Percentiles rank a stretch among this genome's conserved stretches.
Conservation (phyloP, 2,888 invertebrate species). For the Petrolisthes cinctipes region DNA sequence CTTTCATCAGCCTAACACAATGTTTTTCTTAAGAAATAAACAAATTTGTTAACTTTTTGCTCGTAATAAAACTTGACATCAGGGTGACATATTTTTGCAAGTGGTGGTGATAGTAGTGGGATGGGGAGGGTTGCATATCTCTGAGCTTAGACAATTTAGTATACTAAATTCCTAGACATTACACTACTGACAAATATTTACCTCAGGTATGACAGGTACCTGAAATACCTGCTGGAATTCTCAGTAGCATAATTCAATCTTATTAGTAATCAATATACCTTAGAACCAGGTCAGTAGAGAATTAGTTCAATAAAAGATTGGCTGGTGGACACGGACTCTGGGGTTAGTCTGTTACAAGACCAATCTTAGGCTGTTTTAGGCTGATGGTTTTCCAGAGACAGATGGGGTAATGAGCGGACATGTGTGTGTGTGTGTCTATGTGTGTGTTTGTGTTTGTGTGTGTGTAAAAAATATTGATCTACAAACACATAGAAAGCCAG, state of each 20-base stretch:
- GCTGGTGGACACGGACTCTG: background rate
- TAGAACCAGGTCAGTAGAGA: background rate
- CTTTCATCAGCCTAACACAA: constrained; percentile 13
- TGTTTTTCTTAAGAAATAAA: background rate
- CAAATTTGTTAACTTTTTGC: background rate
- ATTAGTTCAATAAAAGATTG: background rate
- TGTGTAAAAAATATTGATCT: constrained; percentile 5
- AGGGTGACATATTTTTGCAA: background rate
- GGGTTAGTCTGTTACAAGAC: background rate
- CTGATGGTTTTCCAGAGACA: constrained; percentile 26
- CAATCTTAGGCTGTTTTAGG: constrained; percentile 8
- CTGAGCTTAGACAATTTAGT: constrained; percentile 12
- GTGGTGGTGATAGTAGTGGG: no score
- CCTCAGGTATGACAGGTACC: background rate
- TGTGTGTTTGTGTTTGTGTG: background rate
- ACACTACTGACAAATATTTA: constrained; percentile 19
- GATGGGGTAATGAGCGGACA: constrained; percentile 17
- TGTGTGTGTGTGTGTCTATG: constrained; percentile 4
- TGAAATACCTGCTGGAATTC: constrained; percentile 15
- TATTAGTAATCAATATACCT: background rate
- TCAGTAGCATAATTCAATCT: background rate
- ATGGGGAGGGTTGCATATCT: constrained; percentile 14
- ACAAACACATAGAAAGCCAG: constrained; percentile 30
- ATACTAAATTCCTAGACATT: constrained; percentile 8
- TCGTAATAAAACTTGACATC: background rate